These are phyloP conservation scores for Acanthornis magna DNA, from an alignment of 2,797 vertebrate species.

Conservation along the genomic window DNA sequence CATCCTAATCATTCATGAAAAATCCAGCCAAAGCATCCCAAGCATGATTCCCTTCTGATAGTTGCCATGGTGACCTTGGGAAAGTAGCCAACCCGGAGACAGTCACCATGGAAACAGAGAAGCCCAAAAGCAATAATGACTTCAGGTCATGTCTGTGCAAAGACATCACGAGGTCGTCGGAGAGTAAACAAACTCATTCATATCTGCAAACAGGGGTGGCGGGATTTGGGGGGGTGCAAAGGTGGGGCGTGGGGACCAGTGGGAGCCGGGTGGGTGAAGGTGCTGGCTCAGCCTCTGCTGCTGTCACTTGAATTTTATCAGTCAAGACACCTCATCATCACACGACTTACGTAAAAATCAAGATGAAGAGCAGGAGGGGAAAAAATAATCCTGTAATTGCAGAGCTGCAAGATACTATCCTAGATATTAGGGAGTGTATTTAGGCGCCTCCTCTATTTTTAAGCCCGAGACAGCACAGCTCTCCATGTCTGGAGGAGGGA, in stretches of 20 bases:
- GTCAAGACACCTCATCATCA: background rate
- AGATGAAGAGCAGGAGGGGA: background rate
- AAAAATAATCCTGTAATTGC: background rate
- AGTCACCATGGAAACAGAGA: constrained; percentile 80
- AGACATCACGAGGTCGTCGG: constrained; percentile 61
- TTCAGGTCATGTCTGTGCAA: constrained; percentile 71
- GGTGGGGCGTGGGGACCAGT: background rate
- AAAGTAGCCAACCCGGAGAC: constrained; percentile 77
- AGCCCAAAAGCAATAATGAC: constrained; percentile 78
- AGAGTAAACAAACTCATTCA: constrained; percentile 67
- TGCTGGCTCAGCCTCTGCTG: constrained; percentile 1
- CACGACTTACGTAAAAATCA: background rate
- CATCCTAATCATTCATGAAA: constrained; percentile 82
- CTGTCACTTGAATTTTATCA: constrained; percentile 19
- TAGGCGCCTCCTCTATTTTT: constrained; percentile 40
- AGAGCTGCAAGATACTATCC: constrained; percentile 2
- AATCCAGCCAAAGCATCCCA: constrained; percentile 80
- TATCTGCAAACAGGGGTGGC: background rate
- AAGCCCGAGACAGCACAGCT: constrained; percentile 42
- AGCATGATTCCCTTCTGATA: constrained; percentile 81
- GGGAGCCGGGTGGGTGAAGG: background rate
- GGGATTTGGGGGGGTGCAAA: background rate
- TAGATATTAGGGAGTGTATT: background rate
- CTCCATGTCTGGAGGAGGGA: constrained; percentile 60
- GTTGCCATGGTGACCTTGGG: constrained; percentile 83